Base-by-base conservation (phyloP, 2,888 invertebrate species). In the Drosophila neotestacea region DNA sequence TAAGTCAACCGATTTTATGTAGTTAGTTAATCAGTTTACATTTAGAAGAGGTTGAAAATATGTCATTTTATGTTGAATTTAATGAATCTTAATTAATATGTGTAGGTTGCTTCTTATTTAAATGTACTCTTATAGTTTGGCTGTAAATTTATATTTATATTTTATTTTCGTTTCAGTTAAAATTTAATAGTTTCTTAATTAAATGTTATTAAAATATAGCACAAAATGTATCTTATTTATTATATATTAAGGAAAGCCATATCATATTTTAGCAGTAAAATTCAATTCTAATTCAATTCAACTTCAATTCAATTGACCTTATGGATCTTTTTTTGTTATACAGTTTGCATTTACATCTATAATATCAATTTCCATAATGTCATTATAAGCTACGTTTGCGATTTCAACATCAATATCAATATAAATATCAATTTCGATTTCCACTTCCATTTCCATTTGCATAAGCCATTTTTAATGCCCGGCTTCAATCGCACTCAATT, bases 401-500 rank as follows among this genome's bases (percentile, higher is more conserved):
- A n/a, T 28, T 11, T 27, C 6, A 44, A 11, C 27, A 44, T 44
- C 22, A 10, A 6, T 5, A 13, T 13, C 39, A n/a, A 13, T 5
- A 13, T 13, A 13, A n/a, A 13, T 39, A 13, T 39, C 13, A 7
- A 13, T 39, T 39, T 42, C 41, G 16, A 5, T 22, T 22, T 42
- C 42, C 10, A 42, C 3, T 34, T 34, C 34, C 34, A 34, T 10
- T 44, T 44, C 11, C 11, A 44, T 27, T 11, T 44, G 16, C 41
- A 16, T 41, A 41, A 16, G 16, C 27, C 27, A 44, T 44, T 6
- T 27, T 9, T 6, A 44, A 6, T 44, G 44, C 16, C 6, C 44
- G 27, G 27, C n/a, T 44, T 44, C 27, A 27, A 44, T 30, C 34
- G 61, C 5, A 28, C 13, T 42, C 13, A 13, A 56, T 61, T 44